Conservation (phyloP, 2,888 invertebrate species). For the Protonemura montana region DNA sequence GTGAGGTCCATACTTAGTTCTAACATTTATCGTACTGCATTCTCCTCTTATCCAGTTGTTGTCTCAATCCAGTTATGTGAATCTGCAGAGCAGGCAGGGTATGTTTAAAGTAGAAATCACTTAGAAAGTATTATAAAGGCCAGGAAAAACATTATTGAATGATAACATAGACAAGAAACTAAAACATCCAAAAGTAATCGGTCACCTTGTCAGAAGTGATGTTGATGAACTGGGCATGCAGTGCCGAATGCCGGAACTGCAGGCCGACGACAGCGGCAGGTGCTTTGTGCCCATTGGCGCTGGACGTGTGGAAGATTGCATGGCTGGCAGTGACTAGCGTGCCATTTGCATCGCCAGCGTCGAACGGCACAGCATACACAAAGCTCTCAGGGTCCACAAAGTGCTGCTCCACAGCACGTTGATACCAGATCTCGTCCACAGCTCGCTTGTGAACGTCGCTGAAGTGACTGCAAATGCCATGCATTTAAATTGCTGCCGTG, state of each 20-base stretch:
- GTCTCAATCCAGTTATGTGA: too few species aligned
- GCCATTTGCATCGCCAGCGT: conserved; percentile 59
- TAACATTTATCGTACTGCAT: too few species aligned
- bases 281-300: conserved; percentile 79
- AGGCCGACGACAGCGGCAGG: conserved; percentile 91
- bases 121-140: too few species aligned
- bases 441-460: conserved; percentile 77
- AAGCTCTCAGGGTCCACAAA: conserved; percentile 78
- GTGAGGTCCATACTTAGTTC: too few species aligned
- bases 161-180: not conserved
- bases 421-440: conserved; percentile 90
- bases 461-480: conserved; percentile 76
- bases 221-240: conserved; percentile 74
- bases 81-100: too few species aligned
- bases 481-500: too few species aligned
- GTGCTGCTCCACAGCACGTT: conserved; percentile 86
- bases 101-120: too few species aligned
- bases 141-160: too few species aligned
- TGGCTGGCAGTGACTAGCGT: conserved; percentile 81
- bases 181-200: not conserved
- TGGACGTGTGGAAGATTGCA: conserved; percentile 71
- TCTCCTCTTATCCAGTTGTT: too few species aligned
- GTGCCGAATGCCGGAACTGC: conserved; percentile 77
- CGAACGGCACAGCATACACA: conserved; percentile 76
- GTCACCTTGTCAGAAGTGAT: conserved; percentile 66